Evolutionary conservation across 1,140 invertebrate genomes (phyloP), one percentile per base, ranked within the genome.

Genomic region (Ceratosolen solmsi): DNA sequence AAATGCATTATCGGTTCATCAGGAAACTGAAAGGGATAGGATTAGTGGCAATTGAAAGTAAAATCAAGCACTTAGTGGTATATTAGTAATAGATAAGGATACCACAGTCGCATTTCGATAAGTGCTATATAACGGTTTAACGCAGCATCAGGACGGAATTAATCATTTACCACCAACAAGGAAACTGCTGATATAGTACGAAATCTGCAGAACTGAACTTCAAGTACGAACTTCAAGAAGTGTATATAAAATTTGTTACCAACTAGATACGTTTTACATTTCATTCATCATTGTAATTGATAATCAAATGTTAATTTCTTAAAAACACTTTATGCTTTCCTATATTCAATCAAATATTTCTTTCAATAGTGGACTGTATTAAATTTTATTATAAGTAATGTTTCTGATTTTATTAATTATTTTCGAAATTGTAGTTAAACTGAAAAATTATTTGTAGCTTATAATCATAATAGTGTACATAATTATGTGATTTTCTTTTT

Each of bases 21-120:
- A 86, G 87, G 85, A 87, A 86, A 87, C 87, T 87, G 86, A 84
- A 84, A 87, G 84, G 83, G 85, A 87, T 87, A 85, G 84, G 83
- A 87, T 86, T 75, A 85, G 65, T 25, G 22, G 38, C 27, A n/a
- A n/a, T 83, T 85, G 86, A 86, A 87, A 87, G 87, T 85, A 87
- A 87, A 87, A 85, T 86, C 86, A 77, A 84, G 85, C 86, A 87
- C 85, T 87, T 86, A 86, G 84, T 84, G 84, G 87, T 82, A 86
- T 87, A 87, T 87, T 87, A 87, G 87, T 83, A 82, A 86, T 86
- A 83, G 83, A 79, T 82, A 56, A 77, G 54, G 71, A 22, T 25
- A 80, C 82, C 84, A 82, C 84, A 86, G 87, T 87, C 87, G 85
- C 85, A 87, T 85, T 87, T 86, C 86, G 86, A 87, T 87, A 87